A percentile compares a stretch with the other conserved stretches of the same genome.
These are phyloP conservation scores for Drosophila leonis DNA, from an alignment of 2,888 invertebrate species.

Conservation along the genomic window DNA sequence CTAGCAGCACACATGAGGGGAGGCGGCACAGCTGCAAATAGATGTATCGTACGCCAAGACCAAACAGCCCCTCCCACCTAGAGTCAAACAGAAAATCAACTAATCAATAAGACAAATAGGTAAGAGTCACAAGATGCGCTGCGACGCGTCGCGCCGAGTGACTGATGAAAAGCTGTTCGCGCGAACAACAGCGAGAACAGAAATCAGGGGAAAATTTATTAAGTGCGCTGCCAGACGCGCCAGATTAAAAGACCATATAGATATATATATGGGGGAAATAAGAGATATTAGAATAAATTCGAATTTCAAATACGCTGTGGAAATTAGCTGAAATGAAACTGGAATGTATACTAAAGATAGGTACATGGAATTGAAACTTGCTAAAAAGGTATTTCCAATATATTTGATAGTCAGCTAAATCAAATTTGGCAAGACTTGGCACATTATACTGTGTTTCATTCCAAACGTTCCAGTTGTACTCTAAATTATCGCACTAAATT, in stretches of 20 bases:
- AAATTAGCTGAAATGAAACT: not conserved
- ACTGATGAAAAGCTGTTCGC: slow-evolving; percentile 19
- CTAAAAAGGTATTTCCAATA: not conserved
- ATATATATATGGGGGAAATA: slow-evolving; percentile 3
- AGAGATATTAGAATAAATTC: not conserved
- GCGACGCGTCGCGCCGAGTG: slow-evolving; percentile 26
- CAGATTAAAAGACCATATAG: slow-evolving; percentile 28
- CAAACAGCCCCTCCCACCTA: not conserved
- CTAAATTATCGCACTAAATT: not conserved
- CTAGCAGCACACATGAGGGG: too few relatives aligned
- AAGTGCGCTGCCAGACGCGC: slow-evolving; percentile 33
- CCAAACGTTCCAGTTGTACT: not conserved
- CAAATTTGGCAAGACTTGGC: not conserved
- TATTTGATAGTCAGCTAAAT: not conserved
- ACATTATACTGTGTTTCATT: not conserved
- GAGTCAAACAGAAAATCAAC: slow-evolving; percentile 27
- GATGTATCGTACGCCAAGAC: slow-evolving; percentile 35
- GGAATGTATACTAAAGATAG: not conserved
- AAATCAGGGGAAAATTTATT: slow-evolving; percentile 57
- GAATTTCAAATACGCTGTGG: slow-evolving; percentile 23
- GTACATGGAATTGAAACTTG: not conserved
- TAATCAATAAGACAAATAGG: slow-evolving; percentile 74
- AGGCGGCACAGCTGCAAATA: slow-evolving; percentile 1
- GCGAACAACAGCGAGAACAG: slow-evolving; percentile 7
- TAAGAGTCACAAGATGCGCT: slow-evolving; percentile 63